A percentile compares a stretch with the other conserved stretches of the same genome.
phyloP scores from a whole-genome alignment of 2,888 invertebrate species.

The Leuctra nigra region DNA sequence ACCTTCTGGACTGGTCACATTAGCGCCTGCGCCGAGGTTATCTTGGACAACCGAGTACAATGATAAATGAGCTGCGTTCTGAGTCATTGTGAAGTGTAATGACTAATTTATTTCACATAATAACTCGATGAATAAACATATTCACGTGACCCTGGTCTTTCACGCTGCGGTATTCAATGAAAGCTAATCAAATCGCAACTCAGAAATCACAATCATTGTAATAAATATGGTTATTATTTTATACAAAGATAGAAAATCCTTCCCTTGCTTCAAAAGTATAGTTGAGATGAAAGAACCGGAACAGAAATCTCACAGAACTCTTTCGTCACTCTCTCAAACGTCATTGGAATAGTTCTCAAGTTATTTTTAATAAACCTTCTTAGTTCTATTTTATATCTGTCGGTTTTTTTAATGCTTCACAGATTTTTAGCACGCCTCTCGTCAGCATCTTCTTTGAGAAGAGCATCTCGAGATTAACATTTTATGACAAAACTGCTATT shows the following conservation, averaged over 20 bases:
- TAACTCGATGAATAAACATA: conserved; percentile 2
- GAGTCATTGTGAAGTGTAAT: background rate
- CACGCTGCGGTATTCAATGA: no score
- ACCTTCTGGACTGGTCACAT: no score
- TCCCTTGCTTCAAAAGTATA: no score
- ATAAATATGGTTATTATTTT: no score
- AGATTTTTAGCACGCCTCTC: background rate
- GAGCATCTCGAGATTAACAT: background rate
- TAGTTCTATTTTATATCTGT: background rate
- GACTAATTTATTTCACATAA: conserved; percentile 4
- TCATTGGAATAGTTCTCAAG: conserved; percentile 3
- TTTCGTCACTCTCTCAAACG: conserved; percentile 2
- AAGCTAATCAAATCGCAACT: no score
- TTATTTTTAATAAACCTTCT: conserved; percentile 5
- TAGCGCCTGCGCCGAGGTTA: background rate
- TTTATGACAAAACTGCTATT: background rate
- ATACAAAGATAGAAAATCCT: no score
- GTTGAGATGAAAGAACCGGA: no score
- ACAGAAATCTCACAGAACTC: background rate
- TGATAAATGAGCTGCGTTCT: background rate
- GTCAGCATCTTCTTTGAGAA: background rate
- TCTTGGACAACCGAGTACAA: background rate
- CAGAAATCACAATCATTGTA: no score
- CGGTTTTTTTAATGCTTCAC: background rate
- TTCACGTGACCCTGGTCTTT: conserved; percentile 1